Percentiles rank a stretch among this genome's conserved stretches.
Conservation (phyloP, 2,888 invertebrate species). For the Leucoma salicis region DNA sequence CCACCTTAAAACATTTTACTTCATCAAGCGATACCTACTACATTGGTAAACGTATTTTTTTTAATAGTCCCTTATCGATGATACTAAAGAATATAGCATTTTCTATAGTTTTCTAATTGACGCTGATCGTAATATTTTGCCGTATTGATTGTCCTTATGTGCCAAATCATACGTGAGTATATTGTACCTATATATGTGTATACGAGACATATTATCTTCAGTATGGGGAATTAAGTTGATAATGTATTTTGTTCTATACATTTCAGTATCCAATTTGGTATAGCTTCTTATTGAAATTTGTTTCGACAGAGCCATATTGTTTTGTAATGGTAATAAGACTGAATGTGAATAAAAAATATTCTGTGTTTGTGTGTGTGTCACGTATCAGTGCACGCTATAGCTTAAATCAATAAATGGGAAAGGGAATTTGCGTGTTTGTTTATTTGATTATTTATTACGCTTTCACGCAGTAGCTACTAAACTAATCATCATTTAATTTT, state of each 20-base stretch:
- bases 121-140: conserved; percentile 1
- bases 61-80: too few relatives aligned
- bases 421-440: too few relatives aligned
- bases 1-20: too few relatives aligned
- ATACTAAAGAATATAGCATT: too few relatives aligned
- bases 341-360: background rate
- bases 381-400: too few relatives aligned
- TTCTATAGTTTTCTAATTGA: background rate
- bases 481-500: too few relatives aligned
- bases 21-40: too few relatives aligned
- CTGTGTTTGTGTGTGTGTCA: background rate
- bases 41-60: too few relatives aligned
- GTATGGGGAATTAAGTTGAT: conserved; percentile 12
- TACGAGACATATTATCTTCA: conserved; percentile 5
- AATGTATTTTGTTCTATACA: conserved; percentile 7
- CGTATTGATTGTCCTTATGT: conserved; percentile 5
- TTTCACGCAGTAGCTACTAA: too few relatives aligned
- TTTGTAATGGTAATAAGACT: background rate
- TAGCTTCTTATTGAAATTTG: conserved; percentile 1
- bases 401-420: too few relatives aligned
- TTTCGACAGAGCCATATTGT: background rate
- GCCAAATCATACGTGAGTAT: conserved; percentile 6
- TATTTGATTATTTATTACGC: too few relatives aligned
- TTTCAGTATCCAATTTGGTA: conserved; percentile 9
- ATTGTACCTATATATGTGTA: conserved; percentile 2